Base-by-base conservation (phyloP, 1,140 invertebrate genomes). In the Chionoecetes opilio region DNA sequence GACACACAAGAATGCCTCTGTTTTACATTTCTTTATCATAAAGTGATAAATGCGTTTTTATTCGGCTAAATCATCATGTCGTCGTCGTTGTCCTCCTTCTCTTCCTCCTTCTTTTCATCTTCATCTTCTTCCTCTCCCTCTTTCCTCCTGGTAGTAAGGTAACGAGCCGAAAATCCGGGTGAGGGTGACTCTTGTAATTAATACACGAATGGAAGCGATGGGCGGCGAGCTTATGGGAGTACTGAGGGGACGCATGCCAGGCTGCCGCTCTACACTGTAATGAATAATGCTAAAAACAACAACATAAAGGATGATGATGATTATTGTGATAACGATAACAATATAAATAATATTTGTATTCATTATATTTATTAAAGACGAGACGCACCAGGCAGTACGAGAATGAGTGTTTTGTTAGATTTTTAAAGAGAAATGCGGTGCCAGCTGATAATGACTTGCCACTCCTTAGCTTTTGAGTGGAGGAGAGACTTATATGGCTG, bases 141-240 rank as follows among this genome's bases (percentile, higher is more conserved):
- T 84, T 41, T 41, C 88, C 88, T 41, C 88, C 38, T 37, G 88
- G 34, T 38, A 53, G 41, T 31, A 31, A 41, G 91, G 32, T 92
- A 92, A 92, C 91, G 91, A 92, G 34, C 53, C 91, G 63, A 82
- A 34, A 37, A 53, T 92, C 91, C 91, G 91, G 91, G 3, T 5
- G 32, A 82, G 90, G 90, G 90, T 34, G 46, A 32, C 53, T 32
- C 34, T 38, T 35, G 91, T 92, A 92, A 92, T 92, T 92, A 92
- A 92, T 92, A 92, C 53, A 32, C 35, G 35, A 63, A 92, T 29
- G 63, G 63, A 75, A 75, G 21, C 11, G 26, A 17, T 75, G 1
- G 63, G n/a, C 63, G 63, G 21, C 63, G 32, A n/a, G n/a, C 0
- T 8, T 31, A n/a, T 37, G 86, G 34, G 29, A 26, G 86, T 32